Evolutionary conservation across 1,140 invertebrate species (phyloP).

Genomic region (Tribolium castaneum): DNA sequence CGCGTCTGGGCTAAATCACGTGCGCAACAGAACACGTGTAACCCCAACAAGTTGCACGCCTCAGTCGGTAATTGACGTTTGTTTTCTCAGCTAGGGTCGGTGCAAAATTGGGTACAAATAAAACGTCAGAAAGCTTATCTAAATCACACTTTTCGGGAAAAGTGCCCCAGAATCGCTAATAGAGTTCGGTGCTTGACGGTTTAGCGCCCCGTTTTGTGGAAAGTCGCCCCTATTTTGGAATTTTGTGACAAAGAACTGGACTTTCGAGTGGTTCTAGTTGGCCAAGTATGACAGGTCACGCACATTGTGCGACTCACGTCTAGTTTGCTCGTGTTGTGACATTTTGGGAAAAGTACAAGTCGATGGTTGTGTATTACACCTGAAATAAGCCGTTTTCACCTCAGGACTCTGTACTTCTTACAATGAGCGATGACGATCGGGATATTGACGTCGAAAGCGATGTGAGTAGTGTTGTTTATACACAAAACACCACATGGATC

Average conservation of each 20-base stretch:
- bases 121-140: neutral
- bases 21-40: slow-evolving; percentile 30
- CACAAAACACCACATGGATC: slow-evolving; percentile 39
- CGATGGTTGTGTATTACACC: slow-evolving; percentile 4
- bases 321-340: slow-evolving; percentile 35
- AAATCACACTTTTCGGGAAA: neutral
- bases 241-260: neutral
- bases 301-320: slow-evolving; percentile 38
- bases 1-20: slow-evolving; percentile 11
- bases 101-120: neutral
- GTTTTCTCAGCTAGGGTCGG: neutral
- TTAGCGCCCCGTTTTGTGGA: neutral
- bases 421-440: slow-evolving; percentile 90
- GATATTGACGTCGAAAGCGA: slow-evolving; percentile 94
- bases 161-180: neutral
- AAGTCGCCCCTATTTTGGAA: neutral
- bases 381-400: slow-evolving; percentile 8
- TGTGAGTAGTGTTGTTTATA: slow-evolving; percentile 70
- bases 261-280: neutral
- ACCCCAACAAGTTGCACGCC: slow-evolving; percentile 36
- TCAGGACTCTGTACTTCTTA: slow-evolving; percentile 10
- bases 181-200: neutral
- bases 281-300: slow-evolving; percentile 38
- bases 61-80: slow-evolving; percentile 35
- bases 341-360: slow-evolving; percentile 6